These are phyloP conservation scores for Apantesis nais DNA, from an alignment of 2,888 invertebrate species.

Conservation along the genomic window DNA sequence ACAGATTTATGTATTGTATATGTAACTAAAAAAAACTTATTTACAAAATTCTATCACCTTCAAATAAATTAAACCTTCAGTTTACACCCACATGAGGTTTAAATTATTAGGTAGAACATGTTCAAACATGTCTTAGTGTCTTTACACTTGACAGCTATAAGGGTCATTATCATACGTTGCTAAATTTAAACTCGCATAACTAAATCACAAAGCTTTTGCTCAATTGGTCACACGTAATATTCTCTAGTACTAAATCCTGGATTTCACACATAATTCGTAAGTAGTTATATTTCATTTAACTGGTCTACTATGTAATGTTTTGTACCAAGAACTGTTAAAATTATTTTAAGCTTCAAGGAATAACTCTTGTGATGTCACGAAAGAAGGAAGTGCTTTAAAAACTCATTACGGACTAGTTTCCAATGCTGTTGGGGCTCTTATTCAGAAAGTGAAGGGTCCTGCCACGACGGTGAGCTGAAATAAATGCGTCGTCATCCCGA, in stretches of 20 bases:
- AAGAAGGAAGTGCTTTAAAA: no score
- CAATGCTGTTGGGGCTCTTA: no score
- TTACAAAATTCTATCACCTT: background rate
- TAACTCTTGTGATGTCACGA: background rate
- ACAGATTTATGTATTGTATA: background rate
- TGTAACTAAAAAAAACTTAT: background rate
- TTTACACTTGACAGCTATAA: constrained; percentile 6
- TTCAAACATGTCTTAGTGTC: background rate
- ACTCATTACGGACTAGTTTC: no score
- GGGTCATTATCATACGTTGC: constrained; percentile 17
- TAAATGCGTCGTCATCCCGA: no score
- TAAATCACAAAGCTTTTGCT: constrained; percentile 21
- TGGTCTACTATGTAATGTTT: background rate
- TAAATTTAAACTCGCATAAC: constrained; percentile 16
- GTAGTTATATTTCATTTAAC: constrained; percentile 15
- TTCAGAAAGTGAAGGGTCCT: no score
- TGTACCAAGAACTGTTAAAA: background rate
- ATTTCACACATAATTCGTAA: constrained; percentile 5
- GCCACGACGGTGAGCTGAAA: no score
- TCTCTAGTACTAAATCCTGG: constrained; percentile 8
- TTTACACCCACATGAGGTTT: constrained; percentile 12
- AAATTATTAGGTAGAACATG: constrained; percentile 10
- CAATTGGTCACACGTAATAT: constrained; percentile 15
- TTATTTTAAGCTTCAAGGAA: constrained; percentile 10
- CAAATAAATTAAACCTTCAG: constrained; percentile 1